phyloP scores from a whole-genome alignment of 1,140 invertebrate genomes.

The Lepidurus couesii region DNA sequence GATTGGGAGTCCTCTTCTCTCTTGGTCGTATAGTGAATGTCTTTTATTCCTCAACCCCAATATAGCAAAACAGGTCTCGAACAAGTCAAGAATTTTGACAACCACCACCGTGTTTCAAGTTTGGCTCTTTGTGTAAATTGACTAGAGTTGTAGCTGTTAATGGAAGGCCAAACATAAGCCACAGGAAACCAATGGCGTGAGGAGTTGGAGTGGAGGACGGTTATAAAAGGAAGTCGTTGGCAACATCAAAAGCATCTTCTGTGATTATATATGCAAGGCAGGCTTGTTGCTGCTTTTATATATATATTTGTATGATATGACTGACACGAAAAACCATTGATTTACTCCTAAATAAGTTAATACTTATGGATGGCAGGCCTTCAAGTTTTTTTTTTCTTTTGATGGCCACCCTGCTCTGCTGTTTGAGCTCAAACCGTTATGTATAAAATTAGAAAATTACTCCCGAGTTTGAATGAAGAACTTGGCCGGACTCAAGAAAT shows the following conservation, averaged over 20 bases:
- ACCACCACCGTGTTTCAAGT: neutral
- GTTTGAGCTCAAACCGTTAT: neutral
- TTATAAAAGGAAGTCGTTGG: neutral
- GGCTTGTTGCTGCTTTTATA: neutral
- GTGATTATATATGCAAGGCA: neutral
- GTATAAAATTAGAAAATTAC: slow-evolving; percentile 20
- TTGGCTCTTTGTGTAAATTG: neutral
- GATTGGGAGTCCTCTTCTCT: neutral
- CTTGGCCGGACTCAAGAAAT: slow-evolving; percentile 1
- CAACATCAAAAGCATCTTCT: slow-evolving; percentile 18
- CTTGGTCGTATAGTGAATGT: neutral
- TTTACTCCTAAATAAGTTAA: neutral
- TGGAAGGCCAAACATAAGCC: neutral
- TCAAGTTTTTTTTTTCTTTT: neutral
- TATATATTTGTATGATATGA: neutral
- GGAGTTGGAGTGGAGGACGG: neutral
- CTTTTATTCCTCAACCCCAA: neutral
- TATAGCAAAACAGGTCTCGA: neutral
- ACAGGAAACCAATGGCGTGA: neutral
- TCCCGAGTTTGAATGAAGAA: neutral
- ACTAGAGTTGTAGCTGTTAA: neutral
- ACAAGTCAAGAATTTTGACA: neutral
- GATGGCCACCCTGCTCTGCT: neutral
- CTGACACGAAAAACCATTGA: slow-evolving; percentile 7
- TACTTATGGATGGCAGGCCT: neutral